phyloP scores from a whole-genome alignment of 1,140 invertebrate species.

The Temnothorax nylanderi region DNA sequence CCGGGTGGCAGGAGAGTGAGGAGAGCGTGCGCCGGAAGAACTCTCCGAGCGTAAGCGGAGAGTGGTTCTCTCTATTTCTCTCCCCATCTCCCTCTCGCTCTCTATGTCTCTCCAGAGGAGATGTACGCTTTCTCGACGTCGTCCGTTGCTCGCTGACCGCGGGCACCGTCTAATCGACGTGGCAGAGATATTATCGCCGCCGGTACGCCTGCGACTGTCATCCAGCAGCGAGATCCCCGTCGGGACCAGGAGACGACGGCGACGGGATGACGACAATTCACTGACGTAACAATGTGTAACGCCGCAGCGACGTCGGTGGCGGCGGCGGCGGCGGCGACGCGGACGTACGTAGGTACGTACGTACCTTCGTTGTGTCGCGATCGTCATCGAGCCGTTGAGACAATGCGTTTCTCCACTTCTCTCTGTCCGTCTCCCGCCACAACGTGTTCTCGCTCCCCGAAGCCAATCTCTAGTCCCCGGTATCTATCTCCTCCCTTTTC shows the following conservation, averaged over 20 bases:
- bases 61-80: neutral
- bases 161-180: slow-evolving; percentile 71
- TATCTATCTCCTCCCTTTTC: slow-evolving; percentile 51
- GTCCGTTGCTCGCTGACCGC: slow-evolving; percentile 54
- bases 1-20: slow-evolving; percentile 52
- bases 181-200: slow-evolving; percentile 67
- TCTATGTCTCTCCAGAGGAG: slow-evolving; percentile 43
- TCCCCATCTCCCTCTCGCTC: neutral
- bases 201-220: slow-evolving; percentile 61
- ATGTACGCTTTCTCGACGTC: slow-evolving; percentile 38
- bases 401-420: slow-evolving; percentile 66
- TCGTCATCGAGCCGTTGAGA: slow-evolving; percentile 67
- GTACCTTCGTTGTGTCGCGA: slow-evolving; percentile 44
- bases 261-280: slow-evolving; percentile 61
- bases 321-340: neutral
- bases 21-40: slow-evolving; percentile 63
- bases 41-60: slow-evolving; percentile 46
- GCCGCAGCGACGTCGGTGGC: neutral
- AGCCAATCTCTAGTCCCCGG: slow-evolving; percentile 55
- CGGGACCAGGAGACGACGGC: slow-evolving; percentile 51
- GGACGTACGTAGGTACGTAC: neutral
- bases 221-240: slow-evolving; percentile 65
- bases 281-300: slow-evolving; percentile 61
- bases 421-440: slow-evolving; percentile 8
- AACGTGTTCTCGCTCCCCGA: slow-evolving; percentile 42